Conservation (phyloP, 2,797 vertebrate genomes). For the Darevskia mixta region DNA sequence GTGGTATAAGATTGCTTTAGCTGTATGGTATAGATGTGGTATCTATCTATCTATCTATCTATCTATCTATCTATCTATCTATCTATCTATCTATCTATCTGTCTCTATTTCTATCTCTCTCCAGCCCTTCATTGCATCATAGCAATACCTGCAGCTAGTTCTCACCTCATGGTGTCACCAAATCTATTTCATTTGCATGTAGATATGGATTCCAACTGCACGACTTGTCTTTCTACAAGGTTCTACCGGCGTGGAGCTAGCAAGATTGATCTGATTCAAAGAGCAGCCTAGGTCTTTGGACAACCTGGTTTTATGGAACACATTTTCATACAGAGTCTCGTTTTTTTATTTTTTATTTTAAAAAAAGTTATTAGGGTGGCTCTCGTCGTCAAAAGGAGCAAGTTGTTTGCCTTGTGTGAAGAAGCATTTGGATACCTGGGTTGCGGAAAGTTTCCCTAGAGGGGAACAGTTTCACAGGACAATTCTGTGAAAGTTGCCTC, state of each 20-base stretch:
- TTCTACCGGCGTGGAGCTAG: slow-evolving; percentile 58
- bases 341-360: slow-evolving; percentile 31
- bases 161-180: slow-evolving; percentile 57
- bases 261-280: slow-evolving; percentile 61
- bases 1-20: too few species aligned
- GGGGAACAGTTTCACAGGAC: slow-evolving; percentile 25
- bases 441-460: slow-evolving; percentile 43
- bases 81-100: too few species aligned
- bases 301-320: slow-evolving; percentile 42
- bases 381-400: slow-evolving; percentile 52
- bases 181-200: slow-evolving; percentile 62
- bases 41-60: too few species aligned
- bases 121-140: too few species aligned
- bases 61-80: too few species aligned
- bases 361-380: slow-evolving; percentile 41
- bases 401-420: slow-evolving; percentile 53
- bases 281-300: slow-evolving; percentile 55
- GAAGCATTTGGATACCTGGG: slow-evolving; percentile 39
- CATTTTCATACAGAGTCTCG: slow-evolving; percentile 55
- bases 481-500: slow-evolving; percentile 36
- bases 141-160: slow-evolving; percentile 54
- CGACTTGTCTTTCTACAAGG: slow-evolving; percentile 53
- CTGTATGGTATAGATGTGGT: too few species aligned
- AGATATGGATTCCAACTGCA: slow-evolving; percentile 56
- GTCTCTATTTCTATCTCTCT: too few species aligned